phyloP scores from a whole-genome alignment of 1,140 invertebrate species.

The Cyclargus thomasi region DNA sequence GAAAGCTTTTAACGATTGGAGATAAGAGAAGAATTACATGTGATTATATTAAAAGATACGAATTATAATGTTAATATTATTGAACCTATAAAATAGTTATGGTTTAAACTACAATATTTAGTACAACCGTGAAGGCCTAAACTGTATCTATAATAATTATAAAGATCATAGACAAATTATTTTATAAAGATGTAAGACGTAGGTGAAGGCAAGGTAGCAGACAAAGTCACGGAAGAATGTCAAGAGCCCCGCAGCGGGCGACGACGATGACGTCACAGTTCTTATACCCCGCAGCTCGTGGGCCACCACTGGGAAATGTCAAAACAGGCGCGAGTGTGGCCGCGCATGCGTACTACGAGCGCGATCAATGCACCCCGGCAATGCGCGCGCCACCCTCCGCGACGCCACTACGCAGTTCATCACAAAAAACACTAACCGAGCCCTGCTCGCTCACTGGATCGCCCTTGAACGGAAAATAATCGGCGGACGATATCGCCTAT shows the following conservation, averaged over 20 bases:
- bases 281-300: slow-evolving; percentile 28
- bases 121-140: not conserved
- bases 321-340: slow-evolving; percentile 55
- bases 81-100: too few species aligned
- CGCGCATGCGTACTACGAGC: slow-evolving; percentile 58
- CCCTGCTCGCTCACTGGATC: slow-evolving; percentile 42
- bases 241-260: slow-evolving; percentile 32
- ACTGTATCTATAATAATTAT: slow-evolving; percentile 1
- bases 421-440: slow-evolving; percentile 59
- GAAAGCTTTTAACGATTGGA: too few species aligned
- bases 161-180: too few species aligned
- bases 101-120: too few species aligned
- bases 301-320: slow-evolving; percentile 48
- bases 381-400: slow-evolving; percentile 64
- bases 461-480: slow-evolving; percentile 49
- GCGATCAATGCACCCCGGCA: slow-evolving; percentile 64
- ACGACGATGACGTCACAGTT: slow-evolving; percentile 26
- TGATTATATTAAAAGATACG: too few species aligned
- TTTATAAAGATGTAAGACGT: not conserved
- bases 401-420: slow-evolving; percentile 61
- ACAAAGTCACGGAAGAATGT: slow-evolving; percentile 32
- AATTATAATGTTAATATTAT: too few species aligned
- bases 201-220: slow-evolving; percentile 5
- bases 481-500: slow-evolving; percentile 37
- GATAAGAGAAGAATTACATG: too few species aligned